phyloP scores from a whole-genome alignment of 2,113 vertebrate species.

The Ailurus styani region DNA sequence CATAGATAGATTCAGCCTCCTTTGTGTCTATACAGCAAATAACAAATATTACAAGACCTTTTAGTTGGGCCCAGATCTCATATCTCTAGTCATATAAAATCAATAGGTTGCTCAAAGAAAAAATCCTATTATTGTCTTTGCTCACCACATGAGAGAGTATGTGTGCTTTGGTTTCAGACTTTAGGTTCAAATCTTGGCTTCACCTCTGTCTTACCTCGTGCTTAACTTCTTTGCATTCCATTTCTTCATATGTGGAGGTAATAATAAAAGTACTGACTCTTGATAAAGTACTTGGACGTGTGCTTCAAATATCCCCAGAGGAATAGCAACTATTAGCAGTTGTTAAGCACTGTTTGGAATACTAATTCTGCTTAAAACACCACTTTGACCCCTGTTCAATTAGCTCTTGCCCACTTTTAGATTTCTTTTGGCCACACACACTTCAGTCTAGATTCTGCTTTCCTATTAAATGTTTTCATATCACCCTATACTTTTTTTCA shows the following conservation, averaged over 20 bases:
- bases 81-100: neutral
- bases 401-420: neutral
- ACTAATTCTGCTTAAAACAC: neutral
- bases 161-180: neutral
- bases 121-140: neutral
- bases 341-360: neutral
- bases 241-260: neutral
- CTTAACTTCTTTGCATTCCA: neutral
- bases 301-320: neutral
- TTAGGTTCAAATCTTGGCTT: neutral
- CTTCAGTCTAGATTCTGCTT: neutral
- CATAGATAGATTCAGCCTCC: neutral
- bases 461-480: neutral
- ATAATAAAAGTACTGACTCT: neutral
- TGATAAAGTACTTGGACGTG: neutral
- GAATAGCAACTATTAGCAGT: neutral
- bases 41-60: neutral
- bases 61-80: neutral
- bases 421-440: neutral
- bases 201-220: neutral
- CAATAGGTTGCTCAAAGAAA: neutral
- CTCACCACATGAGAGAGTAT: neutral
- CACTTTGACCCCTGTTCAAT: accelerated
- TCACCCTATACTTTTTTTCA: neutral
- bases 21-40: neutral